Evolutionary conservation across 2,888 invertebrate species (phyloP), one percentile per base, ranked within the genome.

Genomic region (Patella caerulea): DNA sequence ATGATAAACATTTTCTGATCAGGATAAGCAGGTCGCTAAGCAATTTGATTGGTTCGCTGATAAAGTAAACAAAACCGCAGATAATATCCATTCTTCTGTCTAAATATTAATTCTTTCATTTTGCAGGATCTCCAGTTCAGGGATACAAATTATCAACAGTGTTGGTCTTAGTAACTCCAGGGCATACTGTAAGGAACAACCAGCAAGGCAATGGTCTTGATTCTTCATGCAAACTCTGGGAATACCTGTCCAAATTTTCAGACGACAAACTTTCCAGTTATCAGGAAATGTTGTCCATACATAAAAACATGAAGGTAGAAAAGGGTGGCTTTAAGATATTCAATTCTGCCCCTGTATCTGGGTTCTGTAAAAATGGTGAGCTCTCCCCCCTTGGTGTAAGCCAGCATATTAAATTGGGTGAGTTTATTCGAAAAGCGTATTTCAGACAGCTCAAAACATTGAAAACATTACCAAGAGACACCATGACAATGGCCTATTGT

Each of bases 291-390:
- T 11, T 65, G 19, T 65, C 65, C 65, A 74, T 77, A 11, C 76
- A 76, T 71, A 74, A 70, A 15, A 65, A 76, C 53, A 52, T 80
- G 71, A 69, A 52, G 19, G 19, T 29, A 17, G 70, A 72, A 3
- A 78, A 78, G 56, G 78, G 73, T 24, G 78, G 80, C 2, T 69
- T 75, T 53, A 74, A 76, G 14, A 29, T 71, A 45, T 78, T 72
- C 45, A 19, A 74, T 2, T 53, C 73, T 73, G 45, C 74, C 24
- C 75, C 80, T 1, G 24, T 14, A 17, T 17, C 19, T 2, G 56
- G 34, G 14, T n/a, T 53, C 17, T 80, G 80, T 69, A 45, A 34
- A 2, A 19, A 73, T 5, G 54, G 71, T 1, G 76, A 75, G 55
- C 71, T 78, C 17, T 56, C 78, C 4, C 76, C 80, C 29, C 19